phyloP scores from a whole-genome alignment of 1,140 invertebrate species.

The Atta cephalotes region DNA sequence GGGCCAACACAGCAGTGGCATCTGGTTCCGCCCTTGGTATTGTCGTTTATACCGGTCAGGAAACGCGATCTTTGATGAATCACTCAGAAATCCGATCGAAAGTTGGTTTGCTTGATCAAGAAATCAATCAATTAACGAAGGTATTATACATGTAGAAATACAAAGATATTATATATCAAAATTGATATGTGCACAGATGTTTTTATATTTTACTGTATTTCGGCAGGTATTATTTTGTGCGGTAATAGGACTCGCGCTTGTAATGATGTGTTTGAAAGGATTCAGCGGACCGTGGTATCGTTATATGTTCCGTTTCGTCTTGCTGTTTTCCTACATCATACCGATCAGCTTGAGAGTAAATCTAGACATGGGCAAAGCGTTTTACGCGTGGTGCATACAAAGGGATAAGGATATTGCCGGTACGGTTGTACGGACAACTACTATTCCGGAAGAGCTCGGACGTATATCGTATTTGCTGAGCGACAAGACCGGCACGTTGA shows the following conservation, averaged over 20 bases:
- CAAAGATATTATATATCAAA: neutral
- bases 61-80: conserved; percentile 99
- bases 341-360: conserved; percentile 99
- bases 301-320: conserved; percentile 98
- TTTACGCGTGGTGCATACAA: conserved; percentile 99
- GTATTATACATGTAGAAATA: conserved; percentile 78
- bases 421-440: conserved; percentile 99
- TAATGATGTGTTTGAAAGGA: conserved; percentile 98
- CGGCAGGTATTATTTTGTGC: conserved; percentile 94
- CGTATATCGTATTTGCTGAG: conserved; percentile 97
- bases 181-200: conserved; percentile 24
- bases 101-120: conserved; percentile 97
- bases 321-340: conserved; percentile 99
- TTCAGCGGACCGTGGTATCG: conserved; percentile 98
- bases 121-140: conserved; percentile 98
- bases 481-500: conserved; percentile 99
- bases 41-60: conserved; percentile 98
- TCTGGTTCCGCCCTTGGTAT: conserved; percentile 98
- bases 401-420: conserved; percentile 96
- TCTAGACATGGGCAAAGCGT: conserved; percentile 99
- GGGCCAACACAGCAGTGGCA: conserved; percentile 99
- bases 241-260: conserved; percentile 95
- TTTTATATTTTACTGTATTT: conserved; percentile 26
- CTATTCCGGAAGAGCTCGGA: conserved; percentile 99
- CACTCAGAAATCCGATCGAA: conserved; percentile 98